These are phyloP conservation scores for Catalaphyllia jardinei DNA, from an alignment of 64 coral and sea anemone species.

Conservation along the genomic window DNA sequence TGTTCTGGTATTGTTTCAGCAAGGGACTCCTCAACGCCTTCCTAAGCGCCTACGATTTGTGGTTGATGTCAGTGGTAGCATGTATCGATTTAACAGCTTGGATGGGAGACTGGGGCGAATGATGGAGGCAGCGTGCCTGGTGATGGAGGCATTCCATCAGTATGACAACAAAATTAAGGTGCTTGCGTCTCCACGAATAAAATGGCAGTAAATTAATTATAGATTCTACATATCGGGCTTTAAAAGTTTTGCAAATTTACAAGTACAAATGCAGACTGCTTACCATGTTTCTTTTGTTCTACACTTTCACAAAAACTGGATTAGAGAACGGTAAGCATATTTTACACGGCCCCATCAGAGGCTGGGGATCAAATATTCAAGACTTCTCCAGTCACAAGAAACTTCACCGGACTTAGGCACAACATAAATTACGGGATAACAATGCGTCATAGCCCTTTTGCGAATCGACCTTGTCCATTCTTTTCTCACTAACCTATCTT, in stretches of 20 bases:
- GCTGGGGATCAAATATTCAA: no score
- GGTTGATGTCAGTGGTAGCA: conserved; percentile 99
- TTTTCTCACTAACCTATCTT: neutral
- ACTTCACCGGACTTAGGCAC: no score
- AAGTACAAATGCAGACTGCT: no score
- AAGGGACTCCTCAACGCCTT: conserved; percentile 81
- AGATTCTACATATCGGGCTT: no score
- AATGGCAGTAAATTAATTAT: neutral
- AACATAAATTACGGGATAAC: no score
- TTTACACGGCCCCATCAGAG: no score
- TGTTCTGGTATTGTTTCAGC: conserved; percentile 44
- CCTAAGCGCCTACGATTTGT: conserved; percentile 97
- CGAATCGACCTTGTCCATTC: neutral
- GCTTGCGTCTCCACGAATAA: neutral
- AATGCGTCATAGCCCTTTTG: no score
- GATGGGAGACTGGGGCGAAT: conserved; percentile 93
- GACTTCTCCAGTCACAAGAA: no score
- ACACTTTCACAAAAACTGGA: no score
- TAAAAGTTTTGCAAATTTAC: no score
- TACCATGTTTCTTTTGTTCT: no score
- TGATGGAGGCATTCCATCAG: conserved; percentile 95
- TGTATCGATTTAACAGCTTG: conserved; percentile 98
- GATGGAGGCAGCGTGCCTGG: conserved; percentile 96
- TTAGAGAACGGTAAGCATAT: no score
- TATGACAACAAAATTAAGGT: conserved; percentile 98